Evolutionary conservation across 2,888 invertebrate genomes (phyloP).

Genomic region (Epinotia brunnichana): DNA sequence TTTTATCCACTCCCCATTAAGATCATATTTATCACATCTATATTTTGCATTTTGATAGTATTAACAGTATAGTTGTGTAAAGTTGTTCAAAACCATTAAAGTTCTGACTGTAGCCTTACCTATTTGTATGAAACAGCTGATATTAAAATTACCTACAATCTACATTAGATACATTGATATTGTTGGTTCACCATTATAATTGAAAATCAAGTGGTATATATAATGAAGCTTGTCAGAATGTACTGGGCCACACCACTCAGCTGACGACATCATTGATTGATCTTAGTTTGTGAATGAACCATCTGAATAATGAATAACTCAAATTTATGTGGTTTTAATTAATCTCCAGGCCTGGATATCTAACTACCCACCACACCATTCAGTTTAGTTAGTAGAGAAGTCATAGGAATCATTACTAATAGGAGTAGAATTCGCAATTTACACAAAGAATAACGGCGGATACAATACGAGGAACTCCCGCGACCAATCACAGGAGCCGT

Average conservation of each 20-base stretch:
- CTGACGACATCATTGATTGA: conserved; percentile 10
- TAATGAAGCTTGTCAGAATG: neutral
- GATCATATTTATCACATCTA: too few relatives aligned
- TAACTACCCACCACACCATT: conserved; percentile 23
- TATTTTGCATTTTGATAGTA: too few relatives aligned
- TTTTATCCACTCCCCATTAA: too few relatives aligned
- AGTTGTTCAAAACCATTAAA: neutral
- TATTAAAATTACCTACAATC: too few relatives aligned
- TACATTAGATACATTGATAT: too few relatives aligned
- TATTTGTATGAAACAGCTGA: neutral
- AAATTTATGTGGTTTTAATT: neutral
- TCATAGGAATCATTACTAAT: conserved; percentile 17
- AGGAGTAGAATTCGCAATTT: conserved; percentile 31
- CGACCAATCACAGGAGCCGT: conserved; percentile 52
- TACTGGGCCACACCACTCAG: neutral
- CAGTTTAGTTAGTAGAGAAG: conserved; percentile 1
- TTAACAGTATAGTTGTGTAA: too few relatives aligned
- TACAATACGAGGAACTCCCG: conserved; percentile 47
- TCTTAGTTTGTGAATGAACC: neutral
- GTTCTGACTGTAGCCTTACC: neutral
- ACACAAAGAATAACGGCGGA: conserved; percentile 42
- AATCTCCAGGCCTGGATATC: neutral
- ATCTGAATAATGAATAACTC: neutral
- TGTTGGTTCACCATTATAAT: too few relatives aligned
- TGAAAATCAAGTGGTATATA: neutral